Evolutionary conservation across 2,888 invertebrate genomes (phyloP).

Genomic region (Spilarctia lutea): DNA sequence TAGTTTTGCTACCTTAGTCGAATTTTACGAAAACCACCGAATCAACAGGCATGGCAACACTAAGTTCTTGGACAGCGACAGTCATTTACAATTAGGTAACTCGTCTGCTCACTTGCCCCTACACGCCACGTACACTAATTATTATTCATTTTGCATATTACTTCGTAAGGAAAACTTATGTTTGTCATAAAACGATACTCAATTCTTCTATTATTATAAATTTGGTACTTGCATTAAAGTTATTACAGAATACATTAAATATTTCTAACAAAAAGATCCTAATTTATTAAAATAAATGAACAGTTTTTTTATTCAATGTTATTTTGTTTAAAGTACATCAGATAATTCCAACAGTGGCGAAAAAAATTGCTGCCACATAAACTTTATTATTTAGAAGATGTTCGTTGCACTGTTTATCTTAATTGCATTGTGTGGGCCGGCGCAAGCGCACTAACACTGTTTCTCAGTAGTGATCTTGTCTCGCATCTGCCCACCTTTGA

Average conservation of each 20-base stretch:
- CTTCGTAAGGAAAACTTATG: too few relatives aligned
- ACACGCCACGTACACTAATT: too few relatives aligned
- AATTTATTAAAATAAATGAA: too few relatives aligned
- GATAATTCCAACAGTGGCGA: constrained; percentile 23
- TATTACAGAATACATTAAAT: background rate
- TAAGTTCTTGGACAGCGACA: too few relatives aligned
- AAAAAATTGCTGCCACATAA: constrained; percentile 39
- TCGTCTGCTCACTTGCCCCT: too few relatives aligned
- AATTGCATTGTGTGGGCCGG: constrained; percentile 59
- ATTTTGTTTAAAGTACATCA: background rate
- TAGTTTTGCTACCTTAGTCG: too few relatives aligned
- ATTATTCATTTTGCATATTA: too few relatives aligned
- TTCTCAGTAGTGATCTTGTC: constrained; percentile 73
- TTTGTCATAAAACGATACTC: too few relatives aligned
- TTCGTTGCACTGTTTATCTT: constrained; percentile 57
- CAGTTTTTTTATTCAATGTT: background rate
- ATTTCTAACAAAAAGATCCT: background rate
- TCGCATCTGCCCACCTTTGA: constrained; percentile 38
- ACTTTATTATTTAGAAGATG: constrained; percentile 48
- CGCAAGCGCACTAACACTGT: constrained; percentile 43
- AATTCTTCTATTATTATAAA: too few relatives aligned
- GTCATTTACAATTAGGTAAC: too few relatives aligned
- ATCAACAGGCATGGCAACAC: too few relatives aligned
- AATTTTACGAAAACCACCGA: too few relatives aligned
- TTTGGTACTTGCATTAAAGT: background rate